Evolutionary conservation across 2,113 vertebrate species (phyloP).

Genomic region (Triplophysa tibetana): DNA sequence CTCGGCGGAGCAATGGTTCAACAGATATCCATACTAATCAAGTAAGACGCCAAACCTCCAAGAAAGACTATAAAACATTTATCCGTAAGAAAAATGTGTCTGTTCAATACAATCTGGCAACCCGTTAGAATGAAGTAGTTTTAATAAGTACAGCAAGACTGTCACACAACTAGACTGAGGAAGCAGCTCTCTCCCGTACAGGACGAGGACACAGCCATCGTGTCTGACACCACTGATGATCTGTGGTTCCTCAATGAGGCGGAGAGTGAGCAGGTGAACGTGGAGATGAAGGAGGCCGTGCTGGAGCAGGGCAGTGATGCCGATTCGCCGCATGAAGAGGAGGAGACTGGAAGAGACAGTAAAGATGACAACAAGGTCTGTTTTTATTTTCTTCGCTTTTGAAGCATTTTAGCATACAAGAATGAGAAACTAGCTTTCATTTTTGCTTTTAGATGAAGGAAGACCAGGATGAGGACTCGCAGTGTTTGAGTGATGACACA

Average conservation of each 20-base stretch:
- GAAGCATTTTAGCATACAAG: not conserved
- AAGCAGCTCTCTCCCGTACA: conserved; percentile 74
- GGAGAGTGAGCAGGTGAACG: conserved; percentile 81
- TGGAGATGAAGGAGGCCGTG: conserved; percentile 81
- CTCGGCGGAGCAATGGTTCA: conserved; percentile 88
- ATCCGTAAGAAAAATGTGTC: too few relatives aligned
- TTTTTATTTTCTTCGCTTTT: not conserved
- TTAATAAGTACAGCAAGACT: not conserved
- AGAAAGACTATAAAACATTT: not conserved
- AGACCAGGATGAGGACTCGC: conserved; percentile 85
- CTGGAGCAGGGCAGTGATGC: conserved; percentile 74
- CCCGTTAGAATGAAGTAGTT: too few relatives aligned
- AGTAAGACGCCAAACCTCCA: conserved; percentile 72
- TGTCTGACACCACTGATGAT: conserved; percentile 95
- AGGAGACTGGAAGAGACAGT: conserved; percentile 61
- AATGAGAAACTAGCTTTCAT: not conserved
- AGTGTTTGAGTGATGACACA: conserved; percentile 87
- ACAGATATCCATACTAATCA: conserved; percentile 97
- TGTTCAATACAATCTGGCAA: too few relatives aligned
- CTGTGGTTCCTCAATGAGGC: conserved; percentile 91
- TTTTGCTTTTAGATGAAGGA: conserved; percentile 76
- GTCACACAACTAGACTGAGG: conserved; percentile 65
- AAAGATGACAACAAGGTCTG: conserved; percentile 58
- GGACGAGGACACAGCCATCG: conserved; percentile 91
- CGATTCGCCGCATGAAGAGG: conserved; percentile 69